Percentiles rank a stretch among this genome's conserved stretches.
Conservation (phyloP, 1,140 invertebrate genomes). For the Alviniconcha marisindica region DNA sequence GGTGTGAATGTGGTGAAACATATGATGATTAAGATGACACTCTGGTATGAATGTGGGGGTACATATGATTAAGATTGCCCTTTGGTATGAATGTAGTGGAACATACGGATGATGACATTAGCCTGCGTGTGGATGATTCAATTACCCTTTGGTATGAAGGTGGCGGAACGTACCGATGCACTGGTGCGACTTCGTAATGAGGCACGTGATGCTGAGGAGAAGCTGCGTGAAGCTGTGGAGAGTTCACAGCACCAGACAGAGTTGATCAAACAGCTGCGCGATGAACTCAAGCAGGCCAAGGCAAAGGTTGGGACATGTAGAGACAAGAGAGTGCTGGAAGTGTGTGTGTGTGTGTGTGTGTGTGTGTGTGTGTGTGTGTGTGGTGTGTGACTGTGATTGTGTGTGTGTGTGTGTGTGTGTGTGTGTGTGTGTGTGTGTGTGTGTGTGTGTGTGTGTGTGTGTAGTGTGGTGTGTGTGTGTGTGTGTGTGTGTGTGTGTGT, state of each 20-base stretch:
- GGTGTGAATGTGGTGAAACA: too few relatives aligned
- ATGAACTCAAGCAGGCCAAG: constrained; percentile 66
- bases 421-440: neutral
- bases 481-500: constrained; percentile 17
- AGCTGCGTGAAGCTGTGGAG: constrained; percentile 66
- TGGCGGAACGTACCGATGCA: constrained; percentile 68
- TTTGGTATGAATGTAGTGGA: too few relatives aligned
- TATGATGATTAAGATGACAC: too few relatives aligned
- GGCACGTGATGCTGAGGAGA: constrained; percentile 69
- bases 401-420: neutral
- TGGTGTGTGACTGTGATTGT: neutral
- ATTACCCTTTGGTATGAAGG: too few relatives aligned
- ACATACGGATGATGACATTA: too few relatives aligned
- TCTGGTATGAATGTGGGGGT: too few relatives aligned
- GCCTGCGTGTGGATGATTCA: too few relatives aligned
- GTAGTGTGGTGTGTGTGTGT: neutral
- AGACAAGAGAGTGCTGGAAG: neutral
- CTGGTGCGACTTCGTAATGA: constrained; percentile 69
- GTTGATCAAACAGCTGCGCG: constrained; percentile 69
- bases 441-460: neutral
- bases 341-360: neutral
- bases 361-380: neutral
- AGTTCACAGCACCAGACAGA: constrained; percentile 67
- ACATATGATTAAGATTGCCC: too few relatives aligned
- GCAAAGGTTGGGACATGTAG: constrained; percentile 50